Percentiles rank a stretch among this genome's conserved stretches.
phyloP scores from a whole-genome alignment of 2,113 vertebrate species.

The Aegotheles bennettii region DNA sequence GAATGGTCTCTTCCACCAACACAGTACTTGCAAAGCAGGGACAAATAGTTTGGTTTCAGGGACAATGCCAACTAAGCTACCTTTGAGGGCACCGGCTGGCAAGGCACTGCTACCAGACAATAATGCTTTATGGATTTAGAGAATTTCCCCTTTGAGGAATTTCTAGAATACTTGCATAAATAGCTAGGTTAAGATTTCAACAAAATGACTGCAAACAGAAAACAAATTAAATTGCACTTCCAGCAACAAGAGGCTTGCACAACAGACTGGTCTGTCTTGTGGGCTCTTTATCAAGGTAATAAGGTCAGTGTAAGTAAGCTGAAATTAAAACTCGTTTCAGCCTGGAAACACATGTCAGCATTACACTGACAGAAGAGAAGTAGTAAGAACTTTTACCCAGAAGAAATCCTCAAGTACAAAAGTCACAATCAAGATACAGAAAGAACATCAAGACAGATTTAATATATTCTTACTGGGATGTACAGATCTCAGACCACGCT shows the following conservation, averaged over 20 bases:
- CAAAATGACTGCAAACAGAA: not conserved
- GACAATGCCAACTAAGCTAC: not conserved
- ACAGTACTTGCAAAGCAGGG: not conserved
- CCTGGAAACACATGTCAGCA: not conserved
- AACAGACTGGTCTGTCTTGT: not conserved
- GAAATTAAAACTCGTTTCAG: conserved; percentile 28
- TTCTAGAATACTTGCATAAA: not conserved
- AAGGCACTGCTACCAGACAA: not conserved
- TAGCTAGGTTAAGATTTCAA: not conserved
- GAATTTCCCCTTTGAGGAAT: not conserved
- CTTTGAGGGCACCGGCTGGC: not conserved
- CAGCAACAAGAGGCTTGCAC: not conserved
- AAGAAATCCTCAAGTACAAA: not conserved
- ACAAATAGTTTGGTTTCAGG: not conserved
- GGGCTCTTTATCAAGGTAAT: not conserved
- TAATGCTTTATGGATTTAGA: not conserved
- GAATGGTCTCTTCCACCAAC: not conserved
- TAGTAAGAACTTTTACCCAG: not conserved
- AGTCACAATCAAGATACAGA: not conserved
- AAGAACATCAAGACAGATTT: not conserved
- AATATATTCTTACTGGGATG: not conserved
- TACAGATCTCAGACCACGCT: not conserved
- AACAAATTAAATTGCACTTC: not conserved
- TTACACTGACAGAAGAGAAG: not conserved
- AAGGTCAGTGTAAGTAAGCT: not conserved